Conservation (phyloP, 2,797 vertebrate genomes). For the Varecia variegata region DNA sequence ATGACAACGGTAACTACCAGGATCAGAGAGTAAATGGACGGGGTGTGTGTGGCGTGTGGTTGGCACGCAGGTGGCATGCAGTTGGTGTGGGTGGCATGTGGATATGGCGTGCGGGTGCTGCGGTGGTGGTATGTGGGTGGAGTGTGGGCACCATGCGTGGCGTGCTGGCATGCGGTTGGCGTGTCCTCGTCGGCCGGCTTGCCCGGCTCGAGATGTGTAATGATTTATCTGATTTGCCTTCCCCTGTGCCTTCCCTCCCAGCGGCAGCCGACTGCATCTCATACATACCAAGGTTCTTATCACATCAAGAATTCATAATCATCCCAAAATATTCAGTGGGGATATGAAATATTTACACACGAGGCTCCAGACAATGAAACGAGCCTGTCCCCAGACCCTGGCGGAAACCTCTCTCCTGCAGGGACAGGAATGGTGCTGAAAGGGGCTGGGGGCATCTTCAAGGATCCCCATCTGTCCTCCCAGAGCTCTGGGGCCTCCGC, state of each 20-base stretch:
- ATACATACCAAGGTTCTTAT: slow-evolving; percentile 84
- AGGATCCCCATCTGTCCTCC: background rate
- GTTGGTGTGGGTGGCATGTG: fast-evolving
- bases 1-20: background rate
- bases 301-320: slow-evolving; percentile 88
- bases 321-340: slow-evolving; percentile 86
- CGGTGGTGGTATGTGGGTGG: background rate
- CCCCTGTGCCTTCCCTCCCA: slow-evolving; percentile 77
- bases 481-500: slow-evolving; percentile 45
- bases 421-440: background rate
- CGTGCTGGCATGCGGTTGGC: background rate
- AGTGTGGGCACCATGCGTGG: fast-evolving
- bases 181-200: background rate
- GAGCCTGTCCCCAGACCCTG: slow-evolving; percentile 35
- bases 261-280: slow-evolving; percentile 76
- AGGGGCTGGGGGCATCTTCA: background rate
- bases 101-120: background rate
- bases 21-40: background rate
- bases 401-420: slow-evolving; percentile 17
- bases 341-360: slow-evolving; percentile 88
- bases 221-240: slow-evolving; percentile 73
- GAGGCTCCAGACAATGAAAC: slow-evolving; percentile 78
- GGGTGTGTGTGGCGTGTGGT: fast-evolving
- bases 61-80: too few relatives aligned
- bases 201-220: slow-evolving; percentile 49